Evolutionary conservation across 2,888 invertebrate genomes (phyloP), one percentile per base, ranked within the genome.

Genomic region (Cybosia mesomella): DNA sequence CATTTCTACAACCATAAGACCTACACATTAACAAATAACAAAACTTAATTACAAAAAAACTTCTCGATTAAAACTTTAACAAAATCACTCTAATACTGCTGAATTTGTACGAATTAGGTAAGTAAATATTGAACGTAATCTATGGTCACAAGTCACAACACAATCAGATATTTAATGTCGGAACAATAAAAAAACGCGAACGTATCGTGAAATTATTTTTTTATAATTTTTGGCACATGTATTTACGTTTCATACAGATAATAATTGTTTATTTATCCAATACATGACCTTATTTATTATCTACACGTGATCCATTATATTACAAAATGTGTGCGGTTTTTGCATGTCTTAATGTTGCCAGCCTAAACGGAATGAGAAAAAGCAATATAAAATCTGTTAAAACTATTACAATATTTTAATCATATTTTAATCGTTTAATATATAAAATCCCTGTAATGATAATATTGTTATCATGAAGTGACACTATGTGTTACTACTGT

Each of bases 381-480:
- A 91, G 89, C 90, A 90, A 91, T 88, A 89, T 85, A 87, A 87
- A 85, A 85, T 90, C 87, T 88, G 91, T 89, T 91, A 91, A 92
- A 93, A 89, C 82, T 92, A 92, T 90, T 92, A 92, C 89, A 91
- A 92, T 92, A 90, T 87, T 91, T 89, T 91, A 88, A 92, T 91
- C 91, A 89, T 92, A 87, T 49, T 57, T 89, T 90, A 89, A 91
- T 91, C 86, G 87, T 93, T 93, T 84, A 89, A 92, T 92, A 94
- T 94, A 93, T 93, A 94, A 95, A 95, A 95, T 95, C 95, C 95
- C 95, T 95, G 95, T 95, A 94, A 93, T 92, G 91, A 93, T 90
- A 92, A 93, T 95, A 95, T 94, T 94, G 93, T 94, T 89, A 91
- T 74, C 86, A 89, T 92, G 93, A 91, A 87, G 92, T 90, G 92